Percentiles rank a stretch among this genome's conserved stretches.
phyloP scores from a whole-genome alignment of 2,797 vertebrate species.

The Sebastes baramenuke region DNA sequence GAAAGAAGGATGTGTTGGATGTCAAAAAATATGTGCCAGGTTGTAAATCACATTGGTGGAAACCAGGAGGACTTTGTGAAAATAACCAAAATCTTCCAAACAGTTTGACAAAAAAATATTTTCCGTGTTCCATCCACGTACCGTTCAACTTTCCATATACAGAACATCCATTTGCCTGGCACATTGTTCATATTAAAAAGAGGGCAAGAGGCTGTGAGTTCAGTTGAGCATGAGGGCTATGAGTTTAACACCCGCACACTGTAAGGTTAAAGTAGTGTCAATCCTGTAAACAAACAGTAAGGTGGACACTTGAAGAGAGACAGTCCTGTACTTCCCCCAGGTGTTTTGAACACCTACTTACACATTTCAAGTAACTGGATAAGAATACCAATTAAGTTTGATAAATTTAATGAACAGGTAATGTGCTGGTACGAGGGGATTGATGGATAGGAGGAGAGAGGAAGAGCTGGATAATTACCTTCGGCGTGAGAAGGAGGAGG shows the following conservation, averaged over 20 bases:
- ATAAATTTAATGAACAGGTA: background rate
- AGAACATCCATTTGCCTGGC: slow-evolving; percentile 3
- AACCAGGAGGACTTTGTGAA: slow-evolving; percentile 47
- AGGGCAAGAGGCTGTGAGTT: slow-evolving; percentile 3
- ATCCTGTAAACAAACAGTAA: background rate
- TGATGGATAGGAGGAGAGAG: slow-evolving; percentile 21
- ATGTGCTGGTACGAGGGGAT: background rate
- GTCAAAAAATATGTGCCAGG: slow-evolving; percentile 37
- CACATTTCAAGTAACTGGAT: background rate
- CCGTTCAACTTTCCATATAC: slow-evolving; percentile 45
- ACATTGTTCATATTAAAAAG: slow-evolving; percentile 35
- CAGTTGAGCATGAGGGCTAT: background rate
- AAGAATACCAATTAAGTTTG: slow-evolving; percentile 18
- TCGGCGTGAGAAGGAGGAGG: slow-evolving; percentile 88
- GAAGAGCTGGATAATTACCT: slow-evolving; percentile 82
- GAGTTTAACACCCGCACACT: background rate
- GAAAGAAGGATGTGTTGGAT: slow-evolving; percentile 36
- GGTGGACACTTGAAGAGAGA: background rate
- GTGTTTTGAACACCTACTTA: background rate
- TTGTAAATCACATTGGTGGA: slow-evolving; percentile 60
- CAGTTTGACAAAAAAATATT: slow-evolving; percentile 24
- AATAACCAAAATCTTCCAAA: slow-evolving; percentile 47
- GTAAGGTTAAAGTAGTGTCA: background rate
- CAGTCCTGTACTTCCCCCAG: background rate
- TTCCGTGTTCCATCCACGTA: slow-evolving; percentile 36